Evolutionary conservation across 2,797 vertebrate species (phyloP).

Genomic region (Pyrocephalus nanus): DNA sequence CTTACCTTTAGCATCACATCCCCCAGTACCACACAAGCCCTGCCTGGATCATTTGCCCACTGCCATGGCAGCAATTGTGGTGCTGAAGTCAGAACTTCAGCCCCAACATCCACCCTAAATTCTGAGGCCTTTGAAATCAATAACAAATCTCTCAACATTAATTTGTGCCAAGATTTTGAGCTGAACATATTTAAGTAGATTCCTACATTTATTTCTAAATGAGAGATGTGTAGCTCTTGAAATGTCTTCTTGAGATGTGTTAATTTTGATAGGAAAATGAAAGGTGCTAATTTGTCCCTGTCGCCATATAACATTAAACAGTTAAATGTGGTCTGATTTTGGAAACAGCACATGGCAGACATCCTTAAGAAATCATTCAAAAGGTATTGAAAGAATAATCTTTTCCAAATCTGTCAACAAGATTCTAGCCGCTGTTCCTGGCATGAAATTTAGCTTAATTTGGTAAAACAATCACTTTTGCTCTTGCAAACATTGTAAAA

Average conservation of each 20-base stretch:
- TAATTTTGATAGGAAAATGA: conserved; percentile 52
- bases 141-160: background rate
- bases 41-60: too few relatives aligned
- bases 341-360: conserved; percentile 31
- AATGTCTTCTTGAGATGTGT: conserved; percentile 20
- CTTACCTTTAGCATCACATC: background rate
- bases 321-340: conserved; percentile 46
- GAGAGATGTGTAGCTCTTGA: background rate
- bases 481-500: conserved; percentile 26
- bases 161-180: background rate
- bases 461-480: conserved; percentile 51
- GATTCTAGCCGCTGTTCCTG: conserved; percentile 43
- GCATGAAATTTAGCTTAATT: conserved; percentile 41
- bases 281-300: conserved; percentile 59
- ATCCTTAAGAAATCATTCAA: conserved; percentile 33
- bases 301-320: conserved; percentile 33
- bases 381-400: conserved; percentile 45
- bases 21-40: background rate
- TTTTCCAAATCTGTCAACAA: conserved; percentile 66
- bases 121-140: background rate
- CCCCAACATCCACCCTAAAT: background rate
- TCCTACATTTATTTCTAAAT: background rate
- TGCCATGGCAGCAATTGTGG: background rate
- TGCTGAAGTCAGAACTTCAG: background rate
- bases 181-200: background rate